These are phyloP conservation scores for Parus major DNA, from an alignment of 2,113 vertebrate species.

Conservation along the genomic window DNA sequence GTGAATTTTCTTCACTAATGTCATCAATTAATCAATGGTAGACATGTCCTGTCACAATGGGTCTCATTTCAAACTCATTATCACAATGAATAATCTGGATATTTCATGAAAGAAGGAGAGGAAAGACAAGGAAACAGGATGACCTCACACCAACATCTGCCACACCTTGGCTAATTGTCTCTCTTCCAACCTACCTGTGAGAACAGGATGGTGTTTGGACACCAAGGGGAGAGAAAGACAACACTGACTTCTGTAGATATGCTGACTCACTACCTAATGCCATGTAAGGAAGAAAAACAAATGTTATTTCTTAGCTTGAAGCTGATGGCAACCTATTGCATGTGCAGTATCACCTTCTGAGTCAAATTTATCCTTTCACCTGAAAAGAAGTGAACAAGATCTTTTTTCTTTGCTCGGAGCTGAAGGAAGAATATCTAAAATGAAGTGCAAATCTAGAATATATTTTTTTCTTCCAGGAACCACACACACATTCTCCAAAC, in stretches of 20 bases:
- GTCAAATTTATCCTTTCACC: not conserved
- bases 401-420: not conserved
- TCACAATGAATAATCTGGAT: not conserved
- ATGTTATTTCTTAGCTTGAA: not conserved
- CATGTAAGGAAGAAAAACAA: not conserved
- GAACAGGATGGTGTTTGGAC: not conserved
- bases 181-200: not conserved
- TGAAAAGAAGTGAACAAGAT: not conserved
- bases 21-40: not conserved
- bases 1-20: not conserved
- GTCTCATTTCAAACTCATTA: not conserved
- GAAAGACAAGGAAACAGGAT: not conserved
- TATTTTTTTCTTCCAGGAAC: not conserved
- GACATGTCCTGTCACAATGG: not conserved
- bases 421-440: not conserved
- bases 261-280: not conserved
- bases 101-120: not conserved
- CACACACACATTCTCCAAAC: not conserved
- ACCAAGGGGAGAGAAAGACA: not conserved
- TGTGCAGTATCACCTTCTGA: not conserved
- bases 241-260: not conserved
- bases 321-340: fast-evolving
- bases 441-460: not conserved
- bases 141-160: not conserved
- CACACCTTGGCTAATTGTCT: not conserved